These are phyloP conservation scores for Xiphydria camelus DNA, from an alignment of 2,888 invertebrate species.

Conservation along the genomic window DNA sequence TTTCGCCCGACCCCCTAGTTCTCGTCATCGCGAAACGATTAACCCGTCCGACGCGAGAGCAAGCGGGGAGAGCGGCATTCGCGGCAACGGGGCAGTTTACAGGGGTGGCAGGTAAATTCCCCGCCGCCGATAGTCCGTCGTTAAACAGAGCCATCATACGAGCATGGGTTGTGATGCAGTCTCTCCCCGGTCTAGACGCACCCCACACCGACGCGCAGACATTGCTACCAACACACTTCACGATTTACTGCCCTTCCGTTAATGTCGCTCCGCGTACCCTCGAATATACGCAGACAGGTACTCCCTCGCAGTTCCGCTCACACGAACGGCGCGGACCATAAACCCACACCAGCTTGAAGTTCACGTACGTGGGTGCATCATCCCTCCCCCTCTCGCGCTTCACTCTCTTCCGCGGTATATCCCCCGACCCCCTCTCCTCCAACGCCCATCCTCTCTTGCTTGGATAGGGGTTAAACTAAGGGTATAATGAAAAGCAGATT, in stretches of 20 bases:
- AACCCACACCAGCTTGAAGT: neutral
- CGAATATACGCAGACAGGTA: too few species aligned
- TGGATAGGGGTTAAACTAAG: constrained; percentile 20
- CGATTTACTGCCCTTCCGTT: constrained; percentile 54
- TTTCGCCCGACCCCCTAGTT: too few species aligned
- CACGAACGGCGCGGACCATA: constrained; percentile 1
- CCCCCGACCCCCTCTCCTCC: constrained; percentile 9
- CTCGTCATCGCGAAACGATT: neutral
- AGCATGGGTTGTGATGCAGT: constrained; percentile 50
- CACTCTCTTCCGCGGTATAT: constrained; percentile 12
- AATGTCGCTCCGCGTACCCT: constrained; percentile 51
- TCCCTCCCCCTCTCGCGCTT: constrained; percentile 4
- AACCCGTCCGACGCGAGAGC: neutral
- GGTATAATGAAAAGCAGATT: constrained; percentile 45
- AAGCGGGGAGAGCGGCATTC: neutral
- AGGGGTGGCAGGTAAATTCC: constrained; percentile 8
- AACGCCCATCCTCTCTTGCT: neutral
- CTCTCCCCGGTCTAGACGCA: constrained; percentile 53
- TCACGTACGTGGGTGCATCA: neutral
- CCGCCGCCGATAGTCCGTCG: constrained; percentile 6
- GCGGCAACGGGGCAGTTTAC: constrained; percentile 5
- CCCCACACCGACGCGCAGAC: constrained; percentile 38
- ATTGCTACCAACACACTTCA: constrained; percentile 48
- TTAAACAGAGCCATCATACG: constrained; percentile 32
- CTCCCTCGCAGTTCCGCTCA: neutral